Evolutionary conservation across 1,140 invertebrate genomes (phyloP).

Genomic region (Penaeus vannamei): DNA sequence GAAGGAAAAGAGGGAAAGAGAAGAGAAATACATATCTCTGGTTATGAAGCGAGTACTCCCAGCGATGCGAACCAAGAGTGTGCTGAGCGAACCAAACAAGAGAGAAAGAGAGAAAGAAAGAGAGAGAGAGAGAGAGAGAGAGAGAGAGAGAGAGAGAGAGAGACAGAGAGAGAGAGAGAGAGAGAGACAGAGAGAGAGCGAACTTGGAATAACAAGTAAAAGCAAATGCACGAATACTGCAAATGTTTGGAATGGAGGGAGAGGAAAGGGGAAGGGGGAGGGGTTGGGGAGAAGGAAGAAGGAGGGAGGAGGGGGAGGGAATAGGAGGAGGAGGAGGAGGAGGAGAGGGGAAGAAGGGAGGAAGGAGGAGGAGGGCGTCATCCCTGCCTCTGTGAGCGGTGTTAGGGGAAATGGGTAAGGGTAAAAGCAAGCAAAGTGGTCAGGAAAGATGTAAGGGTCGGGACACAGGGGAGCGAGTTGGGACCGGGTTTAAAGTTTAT

Average conservation of each 20-base stretch:
- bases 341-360: background rate
- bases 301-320: background rate
- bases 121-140: too few relatives aligned
- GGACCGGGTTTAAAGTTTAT: background rate
- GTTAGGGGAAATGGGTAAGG: background rate
- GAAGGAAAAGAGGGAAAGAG: background rate
- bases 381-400: background rate
- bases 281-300: background rate
- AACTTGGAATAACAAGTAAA: background rate
- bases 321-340: background rate
- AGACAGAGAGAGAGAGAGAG: too few relatives aligned
- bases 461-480: background rate
- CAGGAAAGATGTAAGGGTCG: conserved; percentile 14
- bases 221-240: background rate
- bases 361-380: background rate
- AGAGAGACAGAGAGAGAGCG: background rate
- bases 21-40: background rate
- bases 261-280: background rate
- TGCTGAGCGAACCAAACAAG: background rate
- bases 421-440: conserved; percentile 1
- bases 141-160: too few relatives aligned
- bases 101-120: background rate
- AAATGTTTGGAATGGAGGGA: background rate
- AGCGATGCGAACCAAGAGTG: background rate
- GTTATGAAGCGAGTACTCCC: background rate